Evolutionary conservation across 1,140 invertebrate genomes (phyloP).

Genomic region (Drosophila rufa): DNA sequence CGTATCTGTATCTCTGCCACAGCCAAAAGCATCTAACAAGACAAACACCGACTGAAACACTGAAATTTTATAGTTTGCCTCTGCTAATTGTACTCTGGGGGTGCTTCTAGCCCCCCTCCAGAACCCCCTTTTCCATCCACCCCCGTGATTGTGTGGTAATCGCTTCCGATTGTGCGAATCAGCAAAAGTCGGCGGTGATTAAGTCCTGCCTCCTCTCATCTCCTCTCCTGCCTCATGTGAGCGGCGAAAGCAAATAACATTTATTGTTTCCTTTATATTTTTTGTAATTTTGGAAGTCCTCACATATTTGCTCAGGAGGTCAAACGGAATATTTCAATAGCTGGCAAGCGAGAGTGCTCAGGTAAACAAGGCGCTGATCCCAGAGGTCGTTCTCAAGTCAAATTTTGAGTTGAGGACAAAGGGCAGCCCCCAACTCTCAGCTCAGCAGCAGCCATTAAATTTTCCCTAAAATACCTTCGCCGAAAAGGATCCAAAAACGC

Average conservation of each 20-base stretch:
- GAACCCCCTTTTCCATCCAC: not conserved
- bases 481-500: conserved; percentile 66
- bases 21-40: conserved; percentile 76
- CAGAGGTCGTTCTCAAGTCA: conserved; percentile 58
- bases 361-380: conserved; percentile 62
- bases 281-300: conserved; percentile 11
- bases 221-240: not conserved
- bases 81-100: conserved; percentile 77
- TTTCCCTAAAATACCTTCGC: conserved; percentile 72
- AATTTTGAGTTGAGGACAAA: conserved; percentile 61
- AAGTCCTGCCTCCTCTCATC: conserved; percentile 19
- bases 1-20: conserved; percentile 23
- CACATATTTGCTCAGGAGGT: conserved; percentile 58
- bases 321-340: conserved; percentile 79
- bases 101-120: conserved; percentile 30
- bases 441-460: conserved; percentile 67
- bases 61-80: conserved; percentile 80
- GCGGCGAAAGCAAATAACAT: not conserved
- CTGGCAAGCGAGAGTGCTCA: conserved; percentile 43
- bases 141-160: conserved; percentile 56
- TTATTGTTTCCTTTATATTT: conserved; percentile 16
- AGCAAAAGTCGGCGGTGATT: conserved; percentile 74
- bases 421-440: not conserved
- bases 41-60: conserved; percentile 68
- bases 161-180: conserved; percentile 73